A percentile compares a stretch with the other conserved stretches of the same genome.
Evolutionary conservation across 2,888 invertebrate species (phyloP).

Genomic region (Miltochrista miniata): DNA sequence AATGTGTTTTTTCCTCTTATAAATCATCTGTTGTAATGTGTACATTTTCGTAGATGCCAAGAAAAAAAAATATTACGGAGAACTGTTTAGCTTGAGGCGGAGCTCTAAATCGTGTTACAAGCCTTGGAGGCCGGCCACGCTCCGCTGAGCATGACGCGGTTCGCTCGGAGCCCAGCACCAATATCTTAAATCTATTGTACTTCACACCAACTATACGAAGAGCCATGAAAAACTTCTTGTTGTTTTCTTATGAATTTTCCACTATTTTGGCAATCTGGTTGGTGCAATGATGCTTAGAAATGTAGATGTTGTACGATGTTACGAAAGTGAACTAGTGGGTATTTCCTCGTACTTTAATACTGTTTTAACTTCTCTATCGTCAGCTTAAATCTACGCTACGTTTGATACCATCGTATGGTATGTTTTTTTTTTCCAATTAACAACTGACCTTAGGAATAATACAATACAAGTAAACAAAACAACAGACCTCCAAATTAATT

Average conservation of each 20-base stretch:
- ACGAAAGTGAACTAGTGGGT: neutral
- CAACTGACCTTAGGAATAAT: neutral
- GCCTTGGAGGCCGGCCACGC: conserved; percentile 76
- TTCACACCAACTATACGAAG: neutral
- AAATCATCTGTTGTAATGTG: conserved; percentile 18
- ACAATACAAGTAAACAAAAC: neutral
- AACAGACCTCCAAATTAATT: neutral
- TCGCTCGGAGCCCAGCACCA: conserved; percentile 57
- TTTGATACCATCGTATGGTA: no score
- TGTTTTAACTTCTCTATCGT: no score
- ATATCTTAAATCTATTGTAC: conserved; percentile 55
- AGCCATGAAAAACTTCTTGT: neutral
- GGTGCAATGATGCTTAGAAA: neutral
- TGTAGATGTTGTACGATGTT: neutral
- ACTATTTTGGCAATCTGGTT: neutral
- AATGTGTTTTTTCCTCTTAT: conserved; percentile 12
- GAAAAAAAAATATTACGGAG: conserved; percentile 51
- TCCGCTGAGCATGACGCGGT: conserved; percentile 71
- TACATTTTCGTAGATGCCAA: no score
- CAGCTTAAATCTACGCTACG: no score
- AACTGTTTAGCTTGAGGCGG: conserved; percentile 55
- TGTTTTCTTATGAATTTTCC: neutral
- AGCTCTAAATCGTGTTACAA: conserved; percentile 67
- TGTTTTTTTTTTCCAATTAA: no score
- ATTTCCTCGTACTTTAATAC: no score